A percentile compares a stretch with the other conserved stretches of the same genome.
phyloP scores from a whole-genome alignment of 2,888 invertebrate species.

The Lasioglossum vierecki region DNA sequence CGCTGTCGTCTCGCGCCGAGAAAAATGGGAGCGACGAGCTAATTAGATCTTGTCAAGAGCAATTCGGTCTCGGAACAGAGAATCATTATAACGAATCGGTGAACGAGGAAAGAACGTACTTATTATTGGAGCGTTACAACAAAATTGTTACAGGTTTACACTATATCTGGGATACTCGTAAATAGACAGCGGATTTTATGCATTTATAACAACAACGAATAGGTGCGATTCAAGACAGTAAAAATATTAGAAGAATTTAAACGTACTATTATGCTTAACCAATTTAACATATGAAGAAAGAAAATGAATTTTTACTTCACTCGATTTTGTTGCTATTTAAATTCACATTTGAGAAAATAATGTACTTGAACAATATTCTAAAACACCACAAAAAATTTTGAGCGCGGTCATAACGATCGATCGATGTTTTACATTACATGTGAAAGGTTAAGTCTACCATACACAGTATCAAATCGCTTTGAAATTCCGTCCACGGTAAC shows the following conservation, averaged over 20 bases:
- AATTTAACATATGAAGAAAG: too few species aligned
- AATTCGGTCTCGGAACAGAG: conserved; percentile 9
- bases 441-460: too few species aligned
- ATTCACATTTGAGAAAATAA: neutral
- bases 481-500: neutral
- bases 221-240: too few species aligned
- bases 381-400: neutral
- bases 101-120: neutral
- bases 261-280: too few species aligned
- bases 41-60: conserved; percentile 35
- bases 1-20: conserved; percentile 19
- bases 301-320: too few species aligned
- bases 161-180: neutral
- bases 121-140: neutral
- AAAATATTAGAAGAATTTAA: too few species aligned
- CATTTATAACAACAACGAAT: too few species aligned
- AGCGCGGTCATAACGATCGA: neutral
- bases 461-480: neutral
- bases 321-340: too few species aligned
- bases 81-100: conserved; percentile 11
- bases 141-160: neutral
- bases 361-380: neutral
- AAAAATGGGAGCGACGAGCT: conserved; percentile 16
- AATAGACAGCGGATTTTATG: too few species aligned
- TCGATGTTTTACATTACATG: neutral